Conservation (phyloP, 2,888 invertebrate species). For the Heliconius hortense region DNA sequence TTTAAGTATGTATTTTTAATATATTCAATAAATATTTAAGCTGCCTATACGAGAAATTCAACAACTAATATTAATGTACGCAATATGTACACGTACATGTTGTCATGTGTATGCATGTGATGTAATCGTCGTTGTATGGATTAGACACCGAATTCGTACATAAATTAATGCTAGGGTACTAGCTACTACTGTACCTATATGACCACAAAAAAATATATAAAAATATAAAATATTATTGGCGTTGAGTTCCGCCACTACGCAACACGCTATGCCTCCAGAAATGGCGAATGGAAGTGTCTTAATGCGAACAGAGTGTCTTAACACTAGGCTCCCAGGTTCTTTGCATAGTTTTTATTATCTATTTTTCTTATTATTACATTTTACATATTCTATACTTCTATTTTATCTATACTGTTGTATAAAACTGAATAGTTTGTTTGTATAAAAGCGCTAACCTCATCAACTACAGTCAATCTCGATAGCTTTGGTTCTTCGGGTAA, state of each 20-base stretch:
- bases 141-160: constrained; percentile 30
- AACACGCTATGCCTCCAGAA: background rate
- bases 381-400: too few relatives aligned
- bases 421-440: too few relatives aligned
- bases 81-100: background rate
- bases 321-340: too few relatives aligned
- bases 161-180: background rate
- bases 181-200: background rate
- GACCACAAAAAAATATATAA: background rate
- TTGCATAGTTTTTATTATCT: too few relatives aligned
- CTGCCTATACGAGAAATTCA: background rate
- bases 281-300: too few relatives aligned
- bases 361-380: too few relatives aligned
- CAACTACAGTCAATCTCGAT: too few relatives aligned
- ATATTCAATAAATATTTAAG: background rate
- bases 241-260: too few relatives aligned
- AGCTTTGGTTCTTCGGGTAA: too few relatives aligned
- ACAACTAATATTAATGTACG: background rate
- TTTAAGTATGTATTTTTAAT: background rate
- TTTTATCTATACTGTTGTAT: too few relatives aligned
- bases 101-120: background rate
- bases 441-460: too few relatives aligned
- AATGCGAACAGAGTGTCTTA: too few relatives aligned
- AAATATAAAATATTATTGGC: background rate
- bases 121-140: constrained; percentile 29